Percentiles rank a stretch among this genome's conserved stretches.
Evolutionary conservation across 2,888 invertebrate species (phyloP).

Genomic region (Hoplodrina blanda): DNA sequence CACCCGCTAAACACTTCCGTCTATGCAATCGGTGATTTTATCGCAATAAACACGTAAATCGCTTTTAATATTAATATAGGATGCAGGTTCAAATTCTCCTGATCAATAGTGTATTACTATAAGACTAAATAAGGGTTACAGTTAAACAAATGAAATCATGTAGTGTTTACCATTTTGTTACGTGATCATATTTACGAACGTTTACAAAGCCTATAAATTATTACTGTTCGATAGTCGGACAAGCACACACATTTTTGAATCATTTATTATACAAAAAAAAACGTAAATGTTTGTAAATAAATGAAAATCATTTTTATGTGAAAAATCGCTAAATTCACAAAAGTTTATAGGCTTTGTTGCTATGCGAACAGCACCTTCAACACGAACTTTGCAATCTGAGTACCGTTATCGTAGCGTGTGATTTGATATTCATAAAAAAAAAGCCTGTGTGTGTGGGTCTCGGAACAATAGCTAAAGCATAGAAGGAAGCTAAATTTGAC

Average conservation of each 20-base stretch:
- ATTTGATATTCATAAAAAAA: too few species aligned
- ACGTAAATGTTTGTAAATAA: not conserved
- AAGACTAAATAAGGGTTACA: constrained; percentile 7
- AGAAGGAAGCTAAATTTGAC: too few species aligned
- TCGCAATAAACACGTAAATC: constrained; percentile 20
- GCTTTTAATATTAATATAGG: constrained; percentile 12
- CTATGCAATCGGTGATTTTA: not conserved
- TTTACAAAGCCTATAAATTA: not conserved
- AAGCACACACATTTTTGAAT: not conserved
- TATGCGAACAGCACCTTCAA: not conserved
- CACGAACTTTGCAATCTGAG: not conserved
- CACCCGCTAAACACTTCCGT: constrained; percentile 1
- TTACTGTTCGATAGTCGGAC: not conserved
- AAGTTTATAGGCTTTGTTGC: constrained; percentile 1
- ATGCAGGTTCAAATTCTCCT: constrained; percentile 24
- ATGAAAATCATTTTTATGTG: not conserved
- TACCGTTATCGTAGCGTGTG: not conserved
- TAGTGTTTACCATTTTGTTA: constrained; percentile 17
- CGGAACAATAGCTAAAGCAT: too few species aligned
- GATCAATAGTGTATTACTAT: constrained; percentile 10
- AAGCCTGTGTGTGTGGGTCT: too few species aligned
- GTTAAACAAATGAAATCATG: not conserved
- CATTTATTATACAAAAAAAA: too few species aligned
- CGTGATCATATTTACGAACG: not conserved
- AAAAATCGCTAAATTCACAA: constrained; percentile 3